Evolutionary conservation across 2,797 vertebrate genomes (phyloP).

Genomic region (Hapalemur alaotrensis): DNA sequence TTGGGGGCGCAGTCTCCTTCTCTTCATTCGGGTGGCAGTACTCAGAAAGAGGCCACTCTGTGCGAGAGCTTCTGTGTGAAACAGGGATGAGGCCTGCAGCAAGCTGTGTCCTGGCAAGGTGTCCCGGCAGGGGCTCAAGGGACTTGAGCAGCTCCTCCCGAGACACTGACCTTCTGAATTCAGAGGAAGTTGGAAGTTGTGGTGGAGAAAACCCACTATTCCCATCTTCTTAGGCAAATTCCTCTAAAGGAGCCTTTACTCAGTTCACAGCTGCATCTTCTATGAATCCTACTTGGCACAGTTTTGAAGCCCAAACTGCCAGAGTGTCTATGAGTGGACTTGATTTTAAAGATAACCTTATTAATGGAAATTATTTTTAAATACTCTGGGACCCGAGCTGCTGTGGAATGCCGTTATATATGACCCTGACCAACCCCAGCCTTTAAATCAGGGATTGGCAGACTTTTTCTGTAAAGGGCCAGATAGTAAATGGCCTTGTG

Average conservation of each 20-base stretch:
- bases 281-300: neutral
- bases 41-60: neutral
- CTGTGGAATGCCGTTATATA: neutral
- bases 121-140: neutral
- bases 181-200: neutral
- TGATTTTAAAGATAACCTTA: neutral
- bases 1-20: neutral
- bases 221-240: neutral
- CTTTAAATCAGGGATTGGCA: neutral
- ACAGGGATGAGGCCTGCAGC: neutral
- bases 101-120: neutral
- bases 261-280: neutral
- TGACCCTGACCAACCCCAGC: neutral
- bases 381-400: neutral
- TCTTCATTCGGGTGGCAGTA: neutral
- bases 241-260: neutral
- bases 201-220: neutral
- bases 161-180: neutral
- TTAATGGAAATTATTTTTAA: neutral
- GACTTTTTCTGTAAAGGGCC: neutral
- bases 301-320: neutral
- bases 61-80: neutral
- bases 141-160: neutral
- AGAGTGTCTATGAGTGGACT: conserved; percentile 28
- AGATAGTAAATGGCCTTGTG: neutral